Evolutionary conservation across 2,888 invertebrate species (phyloP), one percentile per base, ranked within the genome.

Genomic region (Morinoia aosen): DNA sequence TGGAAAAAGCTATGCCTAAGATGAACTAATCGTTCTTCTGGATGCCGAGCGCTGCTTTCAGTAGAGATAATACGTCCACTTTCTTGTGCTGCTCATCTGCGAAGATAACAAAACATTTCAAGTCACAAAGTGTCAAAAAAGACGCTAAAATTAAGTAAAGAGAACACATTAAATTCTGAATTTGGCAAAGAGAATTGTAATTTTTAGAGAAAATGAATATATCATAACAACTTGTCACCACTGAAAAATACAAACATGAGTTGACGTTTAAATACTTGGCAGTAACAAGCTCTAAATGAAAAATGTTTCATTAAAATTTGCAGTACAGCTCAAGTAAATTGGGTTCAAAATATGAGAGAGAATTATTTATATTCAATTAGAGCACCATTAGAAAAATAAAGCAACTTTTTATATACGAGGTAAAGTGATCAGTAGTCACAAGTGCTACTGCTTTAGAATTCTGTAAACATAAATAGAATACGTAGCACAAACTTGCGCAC

Each of bases 21-120:
- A 76, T 76, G 19, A 90, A 48, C 90, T 64, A 95, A 10, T 96
- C 96, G 56, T 90, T 64, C 95, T 96, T 96, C 61, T 94, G 91
- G 39, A 96, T 61, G 48, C 96, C 95, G 57, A 96, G 95, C n/a
- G 96, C 96, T 58, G 95, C 95, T 91, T 96, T 96, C n/a, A 96
- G 95, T 10, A 96, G 94, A 39, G 96, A 91, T 58, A 95, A 95
- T n/a, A 96, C 96, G 93, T 96, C 96, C 5, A 95, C 91, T 58
- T 96, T 96, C 95, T 95, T 95, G 39, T 96, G 96, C 39, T 95
- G 93, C 64, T 95, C 96, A 76, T 96, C 96, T 96, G 96, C 56
- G 91, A 57, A 8, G 11, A 40, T 19, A 40, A 40, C 40, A 90
- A 40, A 19, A 11, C 12, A 11, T 39, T 40, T 90, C 0, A 14